Base-by-base conservation (phyloP, 2,888 invertebrate genomes). In the Sceliomorpha sp. region DNA sequence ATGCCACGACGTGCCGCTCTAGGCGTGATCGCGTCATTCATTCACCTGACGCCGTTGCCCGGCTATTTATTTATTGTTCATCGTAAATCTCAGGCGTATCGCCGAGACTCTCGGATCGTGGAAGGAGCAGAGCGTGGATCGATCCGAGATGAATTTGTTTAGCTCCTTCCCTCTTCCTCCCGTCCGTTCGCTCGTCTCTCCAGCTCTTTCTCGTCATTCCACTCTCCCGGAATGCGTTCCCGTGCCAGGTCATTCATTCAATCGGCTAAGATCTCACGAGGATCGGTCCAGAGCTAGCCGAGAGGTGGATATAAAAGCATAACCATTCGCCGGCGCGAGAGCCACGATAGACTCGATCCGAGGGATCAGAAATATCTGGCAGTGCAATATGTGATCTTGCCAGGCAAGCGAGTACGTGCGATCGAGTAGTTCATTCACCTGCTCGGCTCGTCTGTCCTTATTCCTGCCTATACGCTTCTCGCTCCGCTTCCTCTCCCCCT, bases 221-320 rank as follows among this genome's bases (percentile, higher is more conserved):
- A 56, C 55, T 72, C 72, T 55, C 63, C 31, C 51, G 45, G 60
- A 63, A 59, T 45, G 59, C 62, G 37, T 73, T 73, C 74, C 64
- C 55, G 70, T 59, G 70, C 63, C 75, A 62, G 70, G 75, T 73
- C 80, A 79, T 80, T 80, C 80, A 80, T 80, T 80, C 78, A 73
- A 56, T 73, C 72, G 62, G 60, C 66, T 36, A 56, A 60, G 69
- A 68, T 72, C 63, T 63, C 48, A 50, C 62, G 50, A 64, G 39
- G 44, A 44, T 55, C 69, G 60, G 56, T 50, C 66, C 32, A 24
- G 55, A 48, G 55, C 24, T 13, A 13, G 17, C 15, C 47, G 32
- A 47, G 12, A 24, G 51, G 47, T 53, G 56, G 32, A 56, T 26
- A 32, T 53, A 63, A 47, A 58, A 48, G 40, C 44, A 48, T 55